Evolutionary conservation across 1,140 invertebrate genomes (phyloP).

Genomic region (Magallana ariakensis): DNA sequence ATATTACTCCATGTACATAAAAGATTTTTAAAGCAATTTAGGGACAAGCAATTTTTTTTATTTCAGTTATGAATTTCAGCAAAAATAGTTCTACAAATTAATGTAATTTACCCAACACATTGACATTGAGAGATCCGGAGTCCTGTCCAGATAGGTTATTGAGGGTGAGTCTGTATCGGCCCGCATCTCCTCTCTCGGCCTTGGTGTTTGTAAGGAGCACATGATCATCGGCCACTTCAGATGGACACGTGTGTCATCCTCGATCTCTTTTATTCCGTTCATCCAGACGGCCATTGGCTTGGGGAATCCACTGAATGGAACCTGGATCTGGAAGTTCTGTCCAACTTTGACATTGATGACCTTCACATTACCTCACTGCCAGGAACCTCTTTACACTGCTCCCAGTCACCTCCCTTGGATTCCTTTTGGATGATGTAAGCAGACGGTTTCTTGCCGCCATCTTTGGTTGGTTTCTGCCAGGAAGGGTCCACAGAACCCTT

Average conservation of each 20-base stretch:
- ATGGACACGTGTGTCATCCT: slow-evolving; percentile 81
- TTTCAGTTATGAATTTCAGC: background rate
- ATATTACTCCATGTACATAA: too few species aligned
- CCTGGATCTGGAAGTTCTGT: slow-evolving; percentile 97
- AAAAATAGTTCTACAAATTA: background rate
- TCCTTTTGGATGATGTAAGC: slow-evolving; percentile 97
- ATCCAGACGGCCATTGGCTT: slow-evolving; percentile 96
- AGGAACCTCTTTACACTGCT: slow-evolving; percentile 94
- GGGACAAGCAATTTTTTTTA: background rate
- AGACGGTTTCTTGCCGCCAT: slow-evolving; percentile 96
- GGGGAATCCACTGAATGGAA: slow-evolving; percentile 96
- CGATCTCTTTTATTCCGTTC: slow-evolving; percentile 89
- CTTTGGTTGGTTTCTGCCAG: slow-evolving; percentile 94
- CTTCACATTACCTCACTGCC: slow-evolving; percentile 83
- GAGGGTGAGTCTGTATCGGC: slow-evolving; percentile 94
- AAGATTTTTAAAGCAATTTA: background rate
- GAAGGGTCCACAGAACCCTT: slow-evolving; percentile 96
- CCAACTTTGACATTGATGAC: slow-evolving; percentile 98
- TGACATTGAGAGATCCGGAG: slow-evolving; percentile 95
- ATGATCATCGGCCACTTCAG: slow-evolving; percentile 88
- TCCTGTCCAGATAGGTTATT: slow-evolving; percentile 97
- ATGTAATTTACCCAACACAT: slow-evolving; percentile 85
- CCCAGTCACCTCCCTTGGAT: slow-evolving; percentile 90
- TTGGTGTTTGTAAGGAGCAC: slow-evolving; percentile 95
- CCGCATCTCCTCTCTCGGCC: slow-evolving; percentile 93